Evolutionary conservation across 1,140 invertebrate genomes (phyloP).

Genomic region (Neodiprion lecontei): DNA sequence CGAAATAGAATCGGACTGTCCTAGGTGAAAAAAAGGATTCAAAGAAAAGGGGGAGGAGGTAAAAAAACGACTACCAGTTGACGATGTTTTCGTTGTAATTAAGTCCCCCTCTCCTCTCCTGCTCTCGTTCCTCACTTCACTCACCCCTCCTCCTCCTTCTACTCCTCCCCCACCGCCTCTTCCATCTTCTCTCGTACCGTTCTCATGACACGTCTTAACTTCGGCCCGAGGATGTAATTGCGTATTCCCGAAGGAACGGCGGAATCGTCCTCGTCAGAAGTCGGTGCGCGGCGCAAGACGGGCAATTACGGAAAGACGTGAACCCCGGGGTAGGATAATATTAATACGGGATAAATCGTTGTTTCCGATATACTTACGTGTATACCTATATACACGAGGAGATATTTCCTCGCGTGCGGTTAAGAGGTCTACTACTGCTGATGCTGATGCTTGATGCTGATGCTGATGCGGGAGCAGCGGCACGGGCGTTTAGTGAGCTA

Average conservation of each 20-base stretch:
- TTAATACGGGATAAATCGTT: too few relatives aligned
- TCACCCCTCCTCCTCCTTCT: conserved; percentile 30
- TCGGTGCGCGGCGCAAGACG: too few relatives aligned
- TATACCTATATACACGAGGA: too few relatives aligned
- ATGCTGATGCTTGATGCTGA: too few relatives aligned
- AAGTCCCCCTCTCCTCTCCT: conserved; percentile 28
- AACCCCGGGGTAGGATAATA: too few relatives aligned
- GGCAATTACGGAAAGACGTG: too few relatives aligned
- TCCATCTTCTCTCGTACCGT: conserved; percentile 2
- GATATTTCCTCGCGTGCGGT: background rate
- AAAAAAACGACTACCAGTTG: conserved; percentile 14
- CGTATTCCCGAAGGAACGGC: too few relatives aligned
- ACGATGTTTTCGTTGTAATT: conserved; percentile 59
- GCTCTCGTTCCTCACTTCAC: conserved; percentile 37
- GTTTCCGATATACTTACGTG: too few relatives aligned
- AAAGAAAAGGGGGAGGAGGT: conserved; percentile 32
- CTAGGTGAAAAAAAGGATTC: conserved; percentile 27
- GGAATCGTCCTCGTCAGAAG: too few relatives aligned
- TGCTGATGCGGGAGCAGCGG: too few relatives aligned
- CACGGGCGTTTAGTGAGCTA: background rate
- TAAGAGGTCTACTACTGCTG: background rate
- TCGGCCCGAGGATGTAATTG: too few relatives aligned
- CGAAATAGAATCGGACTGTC: conserved; percentile 53
- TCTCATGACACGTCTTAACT: too few relatives aligned
- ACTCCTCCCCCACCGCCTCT: conserved; percentile 25